Evolutionary conservation across 2,113 vertebrate species (phyloP).

Genomic region (Dendrocopos noguchii): DNA sequence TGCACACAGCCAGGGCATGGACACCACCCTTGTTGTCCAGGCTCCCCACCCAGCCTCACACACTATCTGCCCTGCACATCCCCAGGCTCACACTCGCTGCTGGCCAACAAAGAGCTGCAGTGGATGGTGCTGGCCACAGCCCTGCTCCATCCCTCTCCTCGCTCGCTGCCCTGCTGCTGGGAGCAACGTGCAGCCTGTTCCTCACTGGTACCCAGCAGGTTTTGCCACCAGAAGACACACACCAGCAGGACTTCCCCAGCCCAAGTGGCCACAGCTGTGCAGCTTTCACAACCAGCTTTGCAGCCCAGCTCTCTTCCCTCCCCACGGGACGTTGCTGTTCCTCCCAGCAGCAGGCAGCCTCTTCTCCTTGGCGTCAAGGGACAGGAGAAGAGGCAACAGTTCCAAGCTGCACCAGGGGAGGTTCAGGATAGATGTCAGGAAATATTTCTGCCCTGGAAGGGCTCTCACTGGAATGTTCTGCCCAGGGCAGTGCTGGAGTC

Average conservation of each 20-base stretch:
- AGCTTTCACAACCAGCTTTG: fast-evolving
- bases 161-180: fast-evolving
- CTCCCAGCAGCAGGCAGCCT: not conserved
- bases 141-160: not conserved
- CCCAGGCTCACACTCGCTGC: fast-evolving
- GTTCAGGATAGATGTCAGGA: too few relatives aligned
- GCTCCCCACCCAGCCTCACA: not conserved
- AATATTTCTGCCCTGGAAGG: too few relatives aligned
- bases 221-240: not conserved
- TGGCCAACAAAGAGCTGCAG: not conserved
- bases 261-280: not conserved
- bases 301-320: not conserved
- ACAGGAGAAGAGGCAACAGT: too few relatives aligned
- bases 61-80: not conserved
- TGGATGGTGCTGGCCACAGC: not conserved
- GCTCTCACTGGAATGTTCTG: too few relatives aligned
- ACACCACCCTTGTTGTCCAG: slow-evolving; percentile 45
- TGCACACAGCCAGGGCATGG: not conserved
- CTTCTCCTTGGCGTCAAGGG: too few relatives aligned
- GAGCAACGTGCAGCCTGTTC: fast-evolving
- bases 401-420: too few relatives aligned
- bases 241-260: not conserved
- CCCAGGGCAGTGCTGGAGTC: too few relatives aligned
- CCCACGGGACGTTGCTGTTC: fast-evolving
- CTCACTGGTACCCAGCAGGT: not conserved